Conservation (phyloP, 2,113 vertebrate species). For the Mirounga angustirostris region DNA sequence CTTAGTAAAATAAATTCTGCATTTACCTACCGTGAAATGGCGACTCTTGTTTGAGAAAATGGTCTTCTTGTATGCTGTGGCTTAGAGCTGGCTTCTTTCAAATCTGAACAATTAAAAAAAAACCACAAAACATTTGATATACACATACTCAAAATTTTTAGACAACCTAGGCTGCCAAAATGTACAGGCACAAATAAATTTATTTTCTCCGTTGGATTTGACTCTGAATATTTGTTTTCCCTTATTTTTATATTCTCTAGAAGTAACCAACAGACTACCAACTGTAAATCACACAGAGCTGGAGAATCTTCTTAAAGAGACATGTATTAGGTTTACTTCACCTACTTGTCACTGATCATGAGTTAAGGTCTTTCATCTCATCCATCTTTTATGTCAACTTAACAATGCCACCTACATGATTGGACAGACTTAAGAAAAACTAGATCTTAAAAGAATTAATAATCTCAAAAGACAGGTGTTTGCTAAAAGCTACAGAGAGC, state of each 20-base stretch:
- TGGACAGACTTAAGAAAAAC: not conserved
- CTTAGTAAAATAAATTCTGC: not conserved
- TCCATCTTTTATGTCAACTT: not conserved
- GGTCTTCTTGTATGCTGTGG: conserved; percentile 32
- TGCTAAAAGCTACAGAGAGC: not conserved
- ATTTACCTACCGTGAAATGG: conserved; percentile 40
- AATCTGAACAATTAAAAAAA: conserved; percentile 59
- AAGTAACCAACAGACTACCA: conserved; percentile 44
- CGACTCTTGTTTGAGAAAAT: not conserved
- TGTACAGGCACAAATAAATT: not conserved
- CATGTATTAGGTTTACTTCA: not conserved
- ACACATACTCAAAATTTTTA: not conserved
- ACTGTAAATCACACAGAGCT: not conserved
- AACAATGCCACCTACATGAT: not conserved
- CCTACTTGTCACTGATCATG: not conserved
- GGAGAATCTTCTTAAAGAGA: not conserved
- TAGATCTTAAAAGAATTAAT: conserved; percentile 34
- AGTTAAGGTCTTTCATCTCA: not conserved
- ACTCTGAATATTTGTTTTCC: not conserved
- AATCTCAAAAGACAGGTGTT: not conserved
- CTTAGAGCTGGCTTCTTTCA: conserved; percentile 60
- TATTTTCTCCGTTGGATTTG: conserved; percentile 6
- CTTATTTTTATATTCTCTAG: not conserved
- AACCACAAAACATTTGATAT: conserved; percentile 57
- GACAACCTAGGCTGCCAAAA: not conserved